Conservation (phyloP, 2,113 vertebrate species). For the Ceyx cyanopectus region DNA sequence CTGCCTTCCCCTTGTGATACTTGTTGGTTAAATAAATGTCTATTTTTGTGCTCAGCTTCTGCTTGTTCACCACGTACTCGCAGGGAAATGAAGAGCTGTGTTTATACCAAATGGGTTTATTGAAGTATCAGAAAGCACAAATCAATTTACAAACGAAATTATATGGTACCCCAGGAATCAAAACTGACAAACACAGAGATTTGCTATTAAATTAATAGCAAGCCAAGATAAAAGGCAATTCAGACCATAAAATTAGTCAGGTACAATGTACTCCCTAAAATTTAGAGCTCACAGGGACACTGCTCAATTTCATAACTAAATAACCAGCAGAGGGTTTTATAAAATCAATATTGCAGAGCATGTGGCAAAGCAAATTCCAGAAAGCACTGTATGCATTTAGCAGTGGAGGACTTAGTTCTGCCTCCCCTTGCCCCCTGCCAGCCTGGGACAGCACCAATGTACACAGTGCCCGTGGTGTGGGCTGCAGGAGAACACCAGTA, state of each 20-base stretch:
- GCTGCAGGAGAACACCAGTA: neutral
- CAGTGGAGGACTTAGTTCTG: neutral
- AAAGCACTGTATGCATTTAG: neutral
- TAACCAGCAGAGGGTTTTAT: neutral
- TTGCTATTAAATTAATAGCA: constrained; percentile 23
- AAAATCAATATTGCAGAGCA: neutral
- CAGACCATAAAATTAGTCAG: constrained; percentile 4
- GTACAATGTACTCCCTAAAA: neutral
- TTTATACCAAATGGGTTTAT: constrained; percentile 41
- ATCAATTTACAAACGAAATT: neutral
- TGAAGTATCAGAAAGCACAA: constrained; percentile 51
- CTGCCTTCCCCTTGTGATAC: neutral
- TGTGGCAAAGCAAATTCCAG: neutral
- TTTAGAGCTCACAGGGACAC: neutral
- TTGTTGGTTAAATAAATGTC: constrained; percentile 22
- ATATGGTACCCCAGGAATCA: constrained; percentile 1
- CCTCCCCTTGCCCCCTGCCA: rapidly evolving
- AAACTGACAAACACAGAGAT: constrained; percentile 9
- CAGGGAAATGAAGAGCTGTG: constrained; percentile 46
- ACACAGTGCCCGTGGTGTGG: rapidly evolving
- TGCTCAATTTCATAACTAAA: neutral
- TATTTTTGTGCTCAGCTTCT: constrained; percentile 36
- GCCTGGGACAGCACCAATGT: rapidly evolving
- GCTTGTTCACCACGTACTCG: neutral
- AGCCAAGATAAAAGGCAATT: constrained; percentile 26